Evolutionary conservation across 2,797 vertebrate genomes (phyloP).

Genomic region (Notolabrus celidotus): DNA sequence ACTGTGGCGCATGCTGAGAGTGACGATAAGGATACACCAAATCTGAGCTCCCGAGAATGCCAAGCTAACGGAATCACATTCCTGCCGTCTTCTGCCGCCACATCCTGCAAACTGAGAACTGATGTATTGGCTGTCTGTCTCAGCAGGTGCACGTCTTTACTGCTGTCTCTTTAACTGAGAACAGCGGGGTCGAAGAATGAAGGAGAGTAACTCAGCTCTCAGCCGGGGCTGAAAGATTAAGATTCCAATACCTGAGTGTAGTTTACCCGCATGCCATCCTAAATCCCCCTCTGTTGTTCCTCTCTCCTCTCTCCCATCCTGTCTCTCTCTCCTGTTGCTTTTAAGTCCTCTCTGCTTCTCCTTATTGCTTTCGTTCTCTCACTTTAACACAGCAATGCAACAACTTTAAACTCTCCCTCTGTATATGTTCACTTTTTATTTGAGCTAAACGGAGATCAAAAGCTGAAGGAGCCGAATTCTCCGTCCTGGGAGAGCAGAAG

Average conservation of each 20-base stretch:
- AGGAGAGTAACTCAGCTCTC: background rate
- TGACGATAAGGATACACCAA: background rate
- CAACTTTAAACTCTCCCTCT: background rate
- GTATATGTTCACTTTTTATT: background rate
- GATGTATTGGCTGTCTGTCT: slow-evolving; percentile 1
- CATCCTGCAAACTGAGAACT: slow-evolving; percentile 11
- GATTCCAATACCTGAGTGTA: slow-evolving; percentile 4
- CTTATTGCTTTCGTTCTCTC: background rate
- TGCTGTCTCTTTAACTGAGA: background rate
- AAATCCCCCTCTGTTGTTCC: background rate
- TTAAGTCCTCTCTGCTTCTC: background rate
- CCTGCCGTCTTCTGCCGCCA: slow-evolving; percentile 28
- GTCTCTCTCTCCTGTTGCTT: slow-evolving; percentile 1
- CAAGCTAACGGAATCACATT: background rate
- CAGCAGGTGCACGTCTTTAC: slow-evolving; percentile 33
- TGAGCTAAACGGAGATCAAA: background rate
- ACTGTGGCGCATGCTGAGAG: background rate
- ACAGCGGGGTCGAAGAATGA: background rate
- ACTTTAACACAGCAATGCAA: background rate
- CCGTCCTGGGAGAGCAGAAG: background rate
- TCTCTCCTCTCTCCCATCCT: background rate
- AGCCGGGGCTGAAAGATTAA: background rate
- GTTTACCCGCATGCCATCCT: slow-evolving; percentile 8
- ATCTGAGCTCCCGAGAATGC: slow-evolving; percentile 3
- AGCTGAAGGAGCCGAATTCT: background rate